Evolutionary conservation across 23 tunicate species (phyloP), one percentile per base, ranked within the genome.

Genomic region (Diplosoma virens): DNA sequence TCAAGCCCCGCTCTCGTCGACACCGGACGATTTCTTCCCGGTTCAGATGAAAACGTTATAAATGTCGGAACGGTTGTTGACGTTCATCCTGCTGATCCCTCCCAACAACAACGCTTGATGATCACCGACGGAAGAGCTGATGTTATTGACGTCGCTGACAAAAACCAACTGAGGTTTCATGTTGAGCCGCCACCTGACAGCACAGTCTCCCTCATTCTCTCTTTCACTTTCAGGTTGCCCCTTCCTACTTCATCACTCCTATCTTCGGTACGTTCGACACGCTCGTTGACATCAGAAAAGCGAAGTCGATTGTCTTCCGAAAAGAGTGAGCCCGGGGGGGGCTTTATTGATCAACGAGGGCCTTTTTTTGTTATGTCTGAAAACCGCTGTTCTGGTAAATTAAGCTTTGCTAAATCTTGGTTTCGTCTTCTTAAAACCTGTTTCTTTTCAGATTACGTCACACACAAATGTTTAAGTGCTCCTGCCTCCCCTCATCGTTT

Each of bases 71-170:
- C 59, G 9, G 60, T 82, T 2, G 86, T 72, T 18, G 58, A 72
- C 29, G 73, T 72, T 21, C 69, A 53, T 5, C 66, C 77, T 25
- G 54, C 30, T 34, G 33, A 66, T n/a, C 50, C 75, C 29, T 32
- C 81, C 18, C 60, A 63, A 0, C 67, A 81, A 22, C 11, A 41
- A 14, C 41, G 67, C 22, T 66, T 75, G 17, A 83, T 77, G 90
- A 4, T 84, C 2, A 78, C 77, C 7, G 78, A 84, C 29, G 90
- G 83, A 22, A 25, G 37, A 24, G n/a, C 29, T 24, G 81, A 83
- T 1, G 9, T 31, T 2, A 31, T 45, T 3, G 81, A 75, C 22
- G 25, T 35, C 25, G 25, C 29, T n/a, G 54, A 23, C 32, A 69
- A 80, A 53, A 80, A 53, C 35, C 24, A 32, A 23, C 55, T 79